A percentile compares a stretch with the other conserved stretches of the same genome.
phyloP scores from a whole-genome alignment of 2,888 invertebrate species.

The Agonopterix heracliana region DNA sequence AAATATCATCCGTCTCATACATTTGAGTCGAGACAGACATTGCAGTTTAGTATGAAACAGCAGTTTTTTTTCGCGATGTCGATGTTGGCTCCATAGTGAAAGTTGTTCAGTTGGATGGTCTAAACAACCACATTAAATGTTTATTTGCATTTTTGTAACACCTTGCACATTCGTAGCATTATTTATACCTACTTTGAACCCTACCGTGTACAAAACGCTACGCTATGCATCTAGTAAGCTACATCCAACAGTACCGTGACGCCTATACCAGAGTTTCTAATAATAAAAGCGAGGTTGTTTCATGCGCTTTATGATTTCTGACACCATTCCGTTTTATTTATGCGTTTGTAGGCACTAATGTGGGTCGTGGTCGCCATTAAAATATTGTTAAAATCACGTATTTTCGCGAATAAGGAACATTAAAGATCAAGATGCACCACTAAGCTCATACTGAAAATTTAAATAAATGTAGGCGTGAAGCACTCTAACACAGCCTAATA shows the following conservation, averaged over 20 bases:
- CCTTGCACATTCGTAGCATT: no score
- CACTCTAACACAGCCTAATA: no score
- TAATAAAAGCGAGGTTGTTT: constrained; percentile 51
- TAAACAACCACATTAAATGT: no score
- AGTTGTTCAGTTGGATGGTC: no score
- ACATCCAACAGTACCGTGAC: neutral
- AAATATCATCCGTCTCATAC: no score
- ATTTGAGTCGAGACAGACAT: no score
- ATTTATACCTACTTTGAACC: no score
- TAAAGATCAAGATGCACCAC: neutral
- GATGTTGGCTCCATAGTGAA: no score
- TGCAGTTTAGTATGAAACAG: no score
- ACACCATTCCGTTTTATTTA: constrained; percentile 49
- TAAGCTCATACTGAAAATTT: neutral
- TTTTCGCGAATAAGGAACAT: constrained; percentile 8
- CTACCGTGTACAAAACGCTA: no score
- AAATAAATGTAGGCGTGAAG: neutral
- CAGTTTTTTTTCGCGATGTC: no score
- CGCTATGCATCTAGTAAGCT: neutral
- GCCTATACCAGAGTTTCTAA: constrained; percentile 11
- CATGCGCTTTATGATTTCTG: constrained; percentile 62
- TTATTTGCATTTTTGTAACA: no score
- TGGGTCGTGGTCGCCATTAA: constrained; percentile 35
- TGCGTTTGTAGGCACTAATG: constrained; percentile 33
- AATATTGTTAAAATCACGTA: constrained; percentile 10